phyloP scores from a whole-genome alignment of 2,888 invertebrate species.

The Dynastes hyllus region DNA sequence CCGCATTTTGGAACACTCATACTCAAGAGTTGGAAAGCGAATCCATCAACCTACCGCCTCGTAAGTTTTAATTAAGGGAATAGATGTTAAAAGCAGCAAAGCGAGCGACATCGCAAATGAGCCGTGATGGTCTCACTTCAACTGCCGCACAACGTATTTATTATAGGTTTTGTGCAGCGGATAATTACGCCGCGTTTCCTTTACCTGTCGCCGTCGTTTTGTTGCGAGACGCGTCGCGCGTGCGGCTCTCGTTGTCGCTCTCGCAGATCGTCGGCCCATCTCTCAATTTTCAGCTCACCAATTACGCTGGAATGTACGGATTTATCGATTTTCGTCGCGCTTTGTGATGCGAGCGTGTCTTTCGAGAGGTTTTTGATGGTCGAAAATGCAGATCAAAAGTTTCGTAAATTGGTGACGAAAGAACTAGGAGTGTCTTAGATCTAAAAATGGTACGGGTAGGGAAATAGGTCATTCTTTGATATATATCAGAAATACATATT shows the following conservation, averaged over 20 bases:
- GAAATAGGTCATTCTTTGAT: too few species aligned
- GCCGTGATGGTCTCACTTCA: constrained; percentile 69
- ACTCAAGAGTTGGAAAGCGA: constrained; percentile 40
- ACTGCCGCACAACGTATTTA: constrained; percentile 70
- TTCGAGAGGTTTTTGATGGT: neutral
- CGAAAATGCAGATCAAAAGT: neutral
- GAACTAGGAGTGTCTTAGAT: neutral
- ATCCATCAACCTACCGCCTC: constrained; percentile 66
- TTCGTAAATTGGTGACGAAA: neutral
- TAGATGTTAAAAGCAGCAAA: constrained; percentile 63
- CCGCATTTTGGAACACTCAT: neutral
- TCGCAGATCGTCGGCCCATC: constrained; percentile 6
- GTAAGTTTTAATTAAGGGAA: constrained; percentile 69
- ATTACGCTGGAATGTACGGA: constrained; percentile 4
- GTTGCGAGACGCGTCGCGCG: neutral
- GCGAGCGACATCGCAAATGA: constrained; percentile 70
- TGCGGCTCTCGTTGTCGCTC: constrained; percentile 6
- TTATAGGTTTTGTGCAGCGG: constrained; percentile 56
- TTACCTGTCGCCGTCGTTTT: constrained; percentile 1
- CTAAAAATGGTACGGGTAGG: neutral
- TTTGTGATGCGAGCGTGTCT: neutral
- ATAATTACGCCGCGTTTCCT: constrained; percentile 33
- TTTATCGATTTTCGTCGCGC: neutral
- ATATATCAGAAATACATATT: too few species aligned
- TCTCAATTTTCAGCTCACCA: constrained; percentile 38